Percentiles rank a stretch among this genome's conserved stretches.
These are phyloP conservation scores for Melitaea athalia DNA, from an alignment of 2,888 invertebrate species.

Conservation along the genomic window DNA sequence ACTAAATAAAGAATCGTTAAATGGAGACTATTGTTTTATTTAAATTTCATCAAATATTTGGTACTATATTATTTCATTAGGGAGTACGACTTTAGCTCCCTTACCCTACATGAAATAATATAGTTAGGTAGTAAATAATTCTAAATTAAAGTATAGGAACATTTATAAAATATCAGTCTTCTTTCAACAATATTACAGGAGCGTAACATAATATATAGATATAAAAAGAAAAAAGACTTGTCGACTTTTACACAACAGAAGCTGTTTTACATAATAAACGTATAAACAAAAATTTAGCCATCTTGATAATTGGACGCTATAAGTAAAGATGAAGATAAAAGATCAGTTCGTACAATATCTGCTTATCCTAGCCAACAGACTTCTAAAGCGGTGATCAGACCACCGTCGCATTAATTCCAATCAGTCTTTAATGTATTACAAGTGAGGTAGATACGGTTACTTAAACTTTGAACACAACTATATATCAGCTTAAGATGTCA, in stretches of 20 bases:
- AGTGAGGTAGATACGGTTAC: slow-evolving; percentile 74
- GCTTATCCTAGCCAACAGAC: slow-evolving; percentile 70
- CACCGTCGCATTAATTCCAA: slow-evolving; percentile 68
- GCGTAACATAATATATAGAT: slow-evolving; percentile 68
- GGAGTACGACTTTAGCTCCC: too few relatives aligned
- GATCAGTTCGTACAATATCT: slow-evolving; percentile 41
- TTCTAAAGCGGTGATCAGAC: slow-evolving; percentile 75
- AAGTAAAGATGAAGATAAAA: slow-evolving; percentile 34
- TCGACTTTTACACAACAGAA: slow-evolving; percentile 60
- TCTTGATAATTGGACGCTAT: slow-evolving; percentile 45
- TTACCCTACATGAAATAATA: too few relatives aligned
- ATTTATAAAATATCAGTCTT: slow-evolving; percentile 80
- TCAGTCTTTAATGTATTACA: slow-evolving; percentile 75
- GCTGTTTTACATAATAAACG: too few relatives aligned
- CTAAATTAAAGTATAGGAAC: slow-evolving; percentile 82
- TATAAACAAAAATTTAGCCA: slow-evolving; percentile 34
- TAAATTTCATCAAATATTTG: too few relatives aligned
- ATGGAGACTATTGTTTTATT: too few relatives aligned
- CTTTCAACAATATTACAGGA: slow-evolving; percentile 74
- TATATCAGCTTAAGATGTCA: slow-evolving; percentile 40
- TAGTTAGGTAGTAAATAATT: slow-evolving; percentile 76
- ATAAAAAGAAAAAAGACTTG: slow-evolving; percentile 65
- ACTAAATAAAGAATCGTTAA: too few relatives aligned
- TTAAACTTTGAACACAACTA: slow-evolving; percentile 59
- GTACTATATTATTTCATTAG: too few relatives aligned